These are phyloP conservation scores for Girardinus metallicus DNA, from an alignment of 2,797 vertebrate species.

Conservation along the genomic window DNA sequence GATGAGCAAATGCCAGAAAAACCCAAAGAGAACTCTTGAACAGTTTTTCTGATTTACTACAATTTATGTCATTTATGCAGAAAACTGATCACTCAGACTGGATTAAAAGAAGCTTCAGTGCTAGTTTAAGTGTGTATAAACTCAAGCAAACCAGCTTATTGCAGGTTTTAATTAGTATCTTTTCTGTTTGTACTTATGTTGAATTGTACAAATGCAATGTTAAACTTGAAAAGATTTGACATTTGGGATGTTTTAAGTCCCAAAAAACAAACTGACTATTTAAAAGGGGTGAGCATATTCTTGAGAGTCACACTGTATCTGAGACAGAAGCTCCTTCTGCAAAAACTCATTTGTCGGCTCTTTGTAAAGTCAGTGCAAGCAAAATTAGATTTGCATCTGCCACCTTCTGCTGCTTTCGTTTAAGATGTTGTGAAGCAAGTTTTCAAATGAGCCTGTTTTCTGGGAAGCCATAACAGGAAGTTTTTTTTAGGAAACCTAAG, in stretches of 20 bases:
- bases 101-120: background rate
- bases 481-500: background rate
- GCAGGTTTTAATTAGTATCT: background rate
- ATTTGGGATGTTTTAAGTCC: background rate
- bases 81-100: background rate
- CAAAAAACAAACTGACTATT: background rate
- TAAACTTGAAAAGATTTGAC: background rate
- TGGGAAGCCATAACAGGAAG: background rate
- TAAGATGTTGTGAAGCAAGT: background rate
- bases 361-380: background rate
- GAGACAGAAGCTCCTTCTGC: background rate
- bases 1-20: background rate
- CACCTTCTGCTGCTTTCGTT: background rate
- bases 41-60: background rate
- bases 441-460: background rate
- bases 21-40: background rate
- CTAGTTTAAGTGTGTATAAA: background rate
- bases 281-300: background rate
- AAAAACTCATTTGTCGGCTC: background rate
- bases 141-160: background rate
- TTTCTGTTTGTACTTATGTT: background rate
- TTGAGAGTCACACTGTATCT: background rate
- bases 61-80: background rate
- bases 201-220: background rate
- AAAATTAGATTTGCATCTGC: background rate